A percentile compares a stretch with the other conserved stretches of the same genome.
Conservation (phyloP, 2,888 invertebrate species). For the Acleris laterana region DNA sequence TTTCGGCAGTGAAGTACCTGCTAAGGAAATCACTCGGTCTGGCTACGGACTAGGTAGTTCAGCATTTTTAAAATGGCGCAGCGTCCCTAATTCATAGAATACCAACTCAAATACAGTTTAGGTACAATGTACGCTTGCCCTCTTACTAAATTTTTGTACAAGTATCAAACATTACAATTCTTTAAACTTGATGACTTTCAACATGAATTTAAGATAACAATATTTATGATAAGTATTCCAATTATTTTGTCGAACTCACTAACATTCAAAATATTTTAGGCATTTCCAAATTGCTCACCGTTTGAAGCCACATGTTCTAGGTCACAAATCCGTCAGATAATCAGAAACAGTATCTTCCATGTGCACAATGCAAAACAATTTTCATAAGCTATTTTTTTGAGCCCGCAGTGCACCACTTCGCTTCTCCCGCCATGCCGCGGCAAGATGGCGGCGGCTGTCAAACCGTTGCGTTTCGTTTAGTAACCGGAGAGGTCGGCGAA, state of each 20-base stretch:
- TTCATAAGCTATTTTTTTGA: slow-evolving; percentile 30
- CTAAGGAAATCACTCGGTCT: slow-evolving; percentile 4
- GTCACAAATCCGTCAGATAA: not conserved
- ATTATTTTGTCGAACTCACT: slow-evolving; percentile 20
- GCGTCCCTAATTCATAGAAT: too few species aligned
- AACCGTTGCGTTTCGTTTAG: slow-evolving; percentile 70
- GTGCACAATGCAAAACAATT: slow-evolving; percentile 33
- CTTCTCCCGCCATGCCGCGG: slow-evolving; percentile 47
- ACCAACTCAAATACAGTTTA: not conserved
- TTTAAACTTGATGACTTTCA: slow-evolving; percentile 23
- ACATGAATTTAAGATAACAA: slow-evolving; percentile 18
- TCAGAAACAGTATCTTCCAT: slow-evolving; percentile 4
- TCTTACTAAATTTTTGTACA: slow-evolving; percentile 31
- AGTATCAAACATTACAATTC: slow-evolving; percentile 35
- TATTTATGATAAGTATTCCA: slow-evolving; percentile 17
- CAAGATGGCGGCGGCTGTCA: slow-evolving; percentile 52
- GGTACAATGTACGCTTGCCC: not conserved
- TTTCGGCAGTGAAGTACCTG: slow-evolving; percentile 24
- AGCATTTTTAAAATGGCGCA: too few species aligned
- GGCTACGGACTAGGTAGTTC: not conserved
- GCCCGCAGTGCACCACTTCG: slow-evolving; percentile 25
- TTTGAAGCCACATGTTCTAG: slow-evolving; percentile 25
- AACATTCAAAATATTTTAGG: slow-evolving; percentile 30
- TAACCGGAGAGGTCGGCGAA: slow-evolving; percentile 98
- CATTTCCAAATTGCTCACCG: slow-evolving; percentile 21